phyloP scores from a whole-genome alignment of 2,888 invertebrate genomes.

The Agriopis leucophaearia region DNA sequence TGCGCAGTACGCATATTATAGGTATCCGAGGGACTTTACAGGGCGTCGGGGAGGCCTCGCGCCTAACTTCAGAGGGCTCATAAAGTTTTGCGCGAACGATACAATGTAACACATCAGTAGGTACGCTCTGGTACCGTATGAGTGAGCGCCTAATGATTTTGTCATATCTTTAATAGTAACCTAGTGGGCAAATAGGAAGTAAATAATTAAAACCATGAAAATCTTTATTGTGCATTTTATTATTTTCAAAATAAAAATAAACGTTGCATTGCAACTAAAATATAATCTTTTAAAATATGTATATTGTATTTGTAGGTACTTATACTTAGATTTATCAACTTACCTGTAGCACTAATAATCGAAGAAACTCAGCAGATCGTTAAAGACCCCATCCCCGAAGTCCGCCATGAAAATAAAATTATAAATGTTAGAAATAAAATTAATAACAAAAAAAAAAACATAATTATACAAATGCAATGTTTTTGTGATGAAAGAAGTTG shows the following conservation, averaged over 20 bases:
- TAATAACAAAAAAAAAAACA: neutral
- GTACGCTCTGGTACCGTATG: too few species aligned
- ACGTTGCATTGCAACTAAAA: conserved; percentile 13
- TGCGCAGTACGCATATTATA: too few species aligned
- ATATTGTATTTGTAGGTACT: neutral
- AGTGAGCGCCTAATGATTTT: too few species aligned
- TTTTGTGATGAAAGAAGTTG: neutral
- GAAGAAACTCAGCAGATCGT: conserved; percentile 58
- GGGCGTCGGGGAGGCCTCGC: too few species aligned
- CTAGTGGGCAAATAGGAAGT: neutral
- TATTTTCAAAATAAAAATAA: conserved; percentile 22
- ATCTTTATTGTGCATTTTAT: neutral
- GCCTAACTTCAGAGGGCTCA: too few species aligned
- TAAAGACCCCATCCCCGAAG: conserved; percentile 59
- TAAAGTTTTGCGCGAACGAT: too few species aligned
- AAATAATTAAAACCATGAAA: conserved; percentile 3
- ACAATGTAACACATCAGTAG: too few species aligned
- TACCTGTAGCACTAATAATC: conserved; percentile 61
- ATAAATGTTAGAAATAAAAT: conserved; percentile 61
- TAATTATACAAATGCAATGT: conserved; percentile 3
- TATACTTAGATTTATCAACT: conserved; percentile 50
- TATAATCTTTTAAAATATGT: neutral
- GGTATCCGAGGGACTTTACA: too few species aligned
- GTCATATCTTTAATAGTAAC: too few species aligned
- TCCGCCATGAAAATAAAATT: conserved; percentile 79